Conservation (phyloP, 2,888 invertebrate species). For the Falcaria lacertinaria region DNA sequence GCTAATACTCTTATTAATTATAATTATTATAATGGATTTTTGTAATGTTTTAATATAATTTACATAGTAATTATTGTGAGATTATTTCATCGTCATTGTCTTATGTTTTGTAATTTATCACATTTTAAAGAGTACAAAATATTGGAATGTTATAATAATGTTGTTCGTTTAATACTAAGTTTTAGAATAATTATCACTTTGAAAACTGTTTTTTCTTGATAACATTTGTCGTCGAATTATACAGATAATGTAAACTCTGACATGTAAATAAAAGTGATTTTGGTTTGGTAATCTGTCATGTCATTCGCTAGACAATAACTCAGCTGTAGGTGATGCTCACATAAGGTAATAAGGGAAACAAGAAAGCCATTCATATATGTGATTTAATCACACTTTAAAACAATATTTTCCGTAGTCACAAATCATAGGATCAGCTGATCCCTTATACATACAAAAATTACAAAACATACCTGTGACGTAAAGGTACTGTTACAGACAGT, state of each 20-base stretch:
- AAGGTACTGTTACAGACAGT: constrained; percentile 8
- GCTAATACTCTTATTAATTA: constrained; percentile 68
- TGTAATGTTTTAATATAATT: constrained; percentile 76
- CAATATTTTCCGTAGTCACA: constrained; percentile 40
- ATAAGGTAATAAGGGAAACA: constrained; percentile 30
- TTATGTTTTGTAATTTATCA: constrained; percentile 77
- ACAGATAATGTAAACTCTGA: constrained; percentile 67
- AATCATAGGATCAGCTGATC: constrained; percentile 19
- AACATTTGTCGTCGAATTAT: constrained; percentile 71
- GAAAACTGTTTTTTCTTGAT: constrained; percentile 68
- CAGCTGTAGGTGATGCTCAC: no score
- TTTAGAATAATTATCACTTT: constrained; percentile 73
- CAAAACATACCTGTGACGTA: constrained; percentile 19
- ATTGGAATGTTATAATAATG: constrained; percentile 77
- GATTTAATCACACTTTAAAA: constrained; percentile 73
- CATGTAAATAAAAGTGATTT: constrained; percentile 78
- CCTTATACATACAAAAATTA: constrained; percentile 24
- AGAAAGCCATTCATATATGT: constrained; percentile 41
- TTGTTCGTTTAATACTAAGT: constrained; percentile 73
- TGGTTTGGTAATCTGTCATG: constrained; percentile 60
- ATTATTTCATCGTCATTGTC: constrained; percentile 60
- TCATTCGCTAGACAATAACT: no score
- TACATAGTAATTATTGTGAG: constrained; percentile 74
- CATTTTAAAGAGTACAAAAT: constrained; percentile 79
- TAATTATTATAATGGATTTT: constrained; percentile 70